A percentile compares a stretch with the other conserved stretches of the same genome.
These are phyloP conservation scores for Pediacus dermestoides DNA, from an alignment of 2,888 invertebrate genomes.

Conservation along the genomic window DNA sequence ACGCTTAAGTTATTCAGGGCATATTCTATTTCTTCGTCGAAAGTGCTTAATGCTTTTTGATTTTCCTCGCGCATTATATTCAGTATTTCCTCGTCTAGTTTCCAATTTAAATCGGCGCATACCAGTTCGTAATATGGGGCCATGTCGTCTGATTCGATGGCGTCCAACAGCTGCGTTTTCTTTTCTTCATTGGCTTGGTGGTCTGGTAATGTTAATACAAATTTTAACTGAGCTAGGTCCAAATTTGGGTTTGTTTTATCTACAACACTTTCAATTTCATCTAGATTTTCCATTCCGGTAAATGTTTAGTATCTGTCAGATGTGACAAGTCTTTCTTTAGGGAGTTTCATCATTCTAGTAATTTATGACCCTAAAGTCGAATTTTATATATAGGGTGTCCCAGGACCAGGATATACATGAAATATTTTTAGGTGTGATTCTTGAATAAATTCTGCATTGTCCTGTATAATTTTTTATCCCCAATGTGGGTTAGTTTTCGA, in stretches of 20 bases:
- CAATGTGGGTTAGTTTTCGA: too few relatives aligned
- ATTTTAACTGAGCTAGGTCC: slow-evolving; percentile 55
- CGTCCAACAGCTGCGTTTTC: slow-evolving; percentile 50
- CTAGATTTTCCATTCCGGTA: too few relatives aligned
- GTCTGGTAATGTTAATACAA: slow-evolving; percentile 53
- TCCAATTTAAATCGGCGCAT: slow-evolving; percentile 50
- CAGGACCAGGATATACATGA: too few relatives aligned
- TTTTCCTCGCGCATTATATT: slow-evolving; percentile 37
- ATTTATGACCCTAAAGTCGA: too few relatives aligned
- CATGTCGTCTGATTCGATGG: slow-evolving; percentile 57
- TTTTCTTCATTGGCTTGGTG: slow-evolving; percentile 50
- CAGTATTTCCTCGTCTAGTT: slow-evolving; percentile 47
- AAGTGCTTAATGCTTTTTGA: slow-evolving; percentile 24
- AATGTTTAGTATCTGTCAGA: too few relatives aligned
- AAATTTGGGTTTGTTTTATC: slow-evolving; percentile 37
- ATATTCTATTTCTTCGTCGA: slow-evolving; percentile 34
- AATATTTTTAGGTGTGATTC: too few relatives aligned
- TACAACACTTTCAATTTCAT: too few relatives aligned
- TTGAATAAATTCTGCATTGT: too few relatives aligned
- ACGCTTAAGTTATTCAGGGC: slow-evolving; percentile 28
- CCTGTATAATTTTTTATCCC: too few relatives aligned
- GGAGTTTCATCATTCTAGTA: too few relatives aligned
- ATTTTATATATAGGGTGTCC: too few relatives aligned
- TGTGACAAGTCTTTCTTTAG: too few relatives aligned
- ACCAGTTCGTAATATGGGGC: slow-evolving; percentile 62